Percentiles rank a stretch among this genome's conserved stretches.
Evolutionary conservation across 2,113 vertebrate species (phyloP).

Genomic region (Albula glossodonta): DNA sequence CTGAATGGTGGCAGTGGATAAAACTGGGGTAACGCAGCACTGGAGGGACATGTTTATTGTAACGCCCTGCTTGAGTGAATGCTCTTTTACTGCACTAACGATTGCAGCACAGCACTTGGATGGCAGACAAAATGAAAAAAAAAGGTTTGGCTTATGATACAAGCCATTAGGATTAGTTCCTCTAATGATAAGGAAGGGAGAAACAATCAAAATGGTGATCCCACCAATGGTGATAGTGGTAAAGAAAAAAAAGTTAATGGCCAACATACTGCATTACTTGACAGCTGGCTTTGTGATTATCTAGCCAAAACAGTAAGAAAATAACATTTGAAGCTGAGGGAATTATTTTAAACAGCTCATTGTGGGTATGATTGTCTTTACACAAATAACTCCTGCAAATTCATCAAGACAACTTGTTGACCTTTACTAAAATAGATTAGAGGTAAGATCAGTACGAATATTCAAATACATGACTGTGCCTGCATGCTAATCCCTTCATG

Average conservation of each 20-base stretch:
- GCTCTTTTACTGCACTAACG: slow-evolving; percentile 19
- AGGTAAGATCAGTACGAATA: not conserved
- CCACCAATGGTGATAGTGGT: too few relatives aligned
- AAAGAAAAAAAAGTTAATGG: too few relatives aligned
- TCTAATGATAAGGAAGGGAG: too few relatives aligned
- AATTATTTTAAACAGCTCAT: not conserved
- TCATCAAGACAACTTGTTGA: too few relatives aligned
- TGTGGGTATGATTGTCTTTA: too few relatives aligned
- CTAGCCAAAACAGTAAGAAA: too few relatives aligned
- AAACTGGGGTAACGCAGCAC: slow-evolving; percentile 29
- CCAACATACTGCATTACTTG: too few relatives aligned
- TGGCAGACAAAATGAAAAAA: not conserved
- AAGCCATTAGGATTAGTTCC: slow-evolving; percentile 1
- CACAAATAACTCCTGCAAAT: too few relatives aligned
- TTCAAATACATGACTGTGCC: not conserved
- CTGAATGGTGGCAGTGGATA: slow-evolving; percentile 30
- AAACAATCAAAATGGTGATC: too few relatives aligned
- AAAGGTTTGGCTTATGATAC: not conserved
- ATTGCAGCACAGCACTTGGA: not conserved
- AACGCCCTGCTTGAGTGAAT: slow-evolving; percentile 22
- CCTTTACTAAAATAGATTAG: too few relatives aligned
- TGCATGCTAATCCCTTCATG: not conserved
- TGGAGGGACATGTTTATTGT: slow-evolving; percentile 34
- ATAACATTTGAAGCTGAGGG: not conserved
- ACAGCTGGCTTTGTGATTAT: too few relatives aligned